phyloP scores from a whole-genome alignment of 2,113 vertebrate species.

The Natator depressus region DNA sequence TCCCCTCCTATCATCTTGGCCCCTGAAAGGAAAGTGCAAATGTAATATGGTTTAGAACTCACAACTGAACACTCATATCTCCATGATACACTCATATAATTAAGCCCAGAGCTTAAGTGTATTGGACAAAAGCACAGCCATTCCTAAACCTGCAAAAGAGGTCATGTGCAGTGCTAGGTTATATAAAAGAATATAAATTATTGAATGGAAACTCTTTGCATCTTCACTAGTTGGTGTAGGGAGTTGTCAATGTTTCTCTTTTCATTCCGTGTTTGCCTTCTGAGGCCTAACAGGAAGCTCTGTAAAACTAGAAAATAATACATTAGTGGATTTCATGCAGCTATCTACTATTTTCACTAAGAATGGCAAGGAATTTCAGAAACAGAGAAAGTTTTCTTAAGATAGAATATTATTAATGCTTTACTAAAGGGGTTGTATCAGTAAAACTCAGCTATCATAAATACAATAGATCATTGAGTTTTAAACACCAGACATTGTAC shows the following conservation, averaged over 20 bases:
- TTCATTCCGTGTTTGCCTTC: not conserved
- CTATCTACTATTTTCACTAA: not conserved
- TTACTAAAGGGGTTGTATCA: not conserved
- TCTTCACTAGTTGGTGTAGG: not conserved
- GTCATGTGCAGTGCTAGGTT: not conserved
- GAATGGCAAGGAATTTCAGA: not conserved
- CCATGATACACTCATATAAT: not conserved
- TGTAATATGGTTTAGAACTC: not conserved
- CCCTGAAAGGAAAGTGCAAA: not conserved
- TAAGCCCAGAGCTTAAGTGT: not conserved
- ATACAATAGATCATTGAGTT: not conserved
- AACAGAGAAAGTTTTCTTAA: not conserved
- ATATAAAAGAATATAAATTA: not conserved
- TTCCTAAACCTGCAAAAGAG: accelerated
- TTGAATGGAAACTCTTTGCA: not conserved
- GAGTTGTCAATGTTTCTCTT: not conserved
- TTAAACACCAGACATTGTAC: slow-evolving; percentile 9
- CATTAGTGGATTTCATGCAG: not conserved
- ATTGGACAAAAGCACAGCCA: not conserved
- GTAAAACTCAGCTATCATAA: not conserved
- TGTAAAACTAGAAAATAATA: not conserved
- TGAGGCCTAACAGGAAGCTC: not conserved
- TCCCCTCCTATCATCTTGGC: not conserved
- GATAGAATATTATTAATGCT: not conserved
- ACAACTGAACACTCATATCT: not conserved